Evolutionary conservation across 1,140 invertebrate genomes (phyloP).

Genomic region (Brachionus paranguensis): DNA sequence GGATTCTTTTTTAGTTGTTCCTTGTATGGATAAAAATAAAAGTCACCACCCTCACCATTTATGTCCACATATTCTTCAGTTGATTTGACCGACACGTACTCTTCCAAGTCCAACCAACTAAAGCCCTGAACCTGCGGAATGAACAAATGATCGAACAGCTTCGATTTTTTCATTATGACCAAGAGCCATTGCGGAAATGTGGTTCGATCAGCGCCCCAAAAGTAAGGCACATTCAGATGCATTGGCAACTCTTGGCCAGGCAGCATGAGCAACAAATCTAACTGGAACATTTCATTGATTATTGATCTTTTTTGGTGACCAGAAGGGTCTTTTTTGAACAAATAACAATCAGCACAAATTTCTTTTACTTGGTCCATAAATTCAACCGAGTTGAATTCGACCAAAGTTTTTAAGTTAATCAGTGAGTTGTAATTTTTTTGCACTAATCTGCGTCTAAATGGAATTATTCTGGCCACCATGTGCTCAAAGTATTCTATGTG

Average conservation of each 20-base stretch:
- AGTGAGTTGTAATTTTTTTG: constrained; percentile 15
- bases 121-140: constrained; percentile 35
- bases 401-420: background rate
- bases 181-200: constrained; percentile 29
- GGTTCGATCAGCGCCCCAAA: constrained; percentile 29
- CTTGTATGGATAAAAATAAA: constrained; percentile 36
- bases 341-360: background rate
- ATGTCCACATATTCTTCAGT: background rate
- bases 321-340: background rate
- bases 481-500: constrained; percentile 16
- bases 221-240: constrained; percentile 34
- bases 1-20: background rate
- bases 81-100: background rate
- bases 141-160: constrained; percentile 26
- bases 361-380: background rate
- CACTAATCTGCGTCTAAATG: constrained; percentile 2
- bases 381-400: background rate
- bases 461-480: constrained; percentile 28
- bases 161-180: constrained; percentile 30
- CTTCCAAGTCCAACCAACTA: constrained; percentile 22
- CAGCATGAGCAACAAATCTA: constrained; percentile 14
- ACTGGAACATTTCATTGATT: constrained; percentile 7
- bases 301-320: background rate
- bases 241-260: constrained; percentile 35
- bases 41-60: constrained; percentile 31